phyloP scores from a whole-genome alignment of 2,888 invertebrate genomes.

The Aphidius colemani region DNA sequence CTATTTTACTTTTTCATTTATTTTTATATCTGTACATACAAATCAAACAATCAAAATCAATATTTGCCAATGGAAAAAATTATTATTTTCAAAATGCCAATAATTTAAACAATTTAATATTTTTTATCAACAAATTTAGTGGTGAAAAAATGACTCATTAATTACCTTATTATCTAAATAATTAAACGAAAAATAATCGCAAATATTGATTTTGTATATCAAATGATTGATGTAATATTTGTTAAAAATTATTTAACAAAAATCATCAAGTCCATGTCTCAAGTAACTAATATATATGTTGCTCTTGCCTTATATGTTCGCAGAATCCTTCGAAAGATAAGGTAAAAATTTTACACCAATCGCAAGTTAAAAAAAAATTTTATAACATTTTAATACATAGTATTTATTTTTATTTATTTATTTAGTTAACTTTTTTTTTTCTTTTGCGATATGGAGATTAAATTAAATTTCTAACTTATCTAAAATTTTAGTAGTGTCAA shows the following conservation, averaged over 20 bases:
- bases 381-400: no score
- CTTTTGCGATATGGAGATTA: conserved; percentile 14
- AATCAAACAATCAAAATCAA: no score
- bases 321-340: conserved; percentile 58
- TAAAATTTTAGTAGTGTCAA: background rate
- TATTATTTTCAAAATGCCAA: no score
- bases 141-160: no score
- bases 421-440: background rate
- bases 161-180: no score
- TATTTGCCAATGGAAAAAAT: background rate
- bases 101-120: no score
- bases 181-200: no score
- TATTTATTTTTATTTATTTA: no score
- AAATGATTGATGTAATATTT: background rate
- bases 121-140: no score
- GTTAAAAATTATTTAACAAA: no score
- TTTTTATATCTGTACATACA: no score
- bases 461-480: conserved; percentile 26
- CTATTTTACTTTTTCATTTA: no score
- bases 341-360: conserved; percentile 47
- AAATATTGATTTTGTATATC: conserved; percentile 19
- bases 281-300: conserved; percentile 49
- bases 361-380: conserved; percentile 21
- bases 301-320: conserved; percentile 56
- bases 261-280: conserved; percentile 44